Evolutionary conservation across 2,888 invertebrate species (phyloP), one percentile per base, ranked within the genome.

Genomic region (Brachyopa scutellaris): DNA sequence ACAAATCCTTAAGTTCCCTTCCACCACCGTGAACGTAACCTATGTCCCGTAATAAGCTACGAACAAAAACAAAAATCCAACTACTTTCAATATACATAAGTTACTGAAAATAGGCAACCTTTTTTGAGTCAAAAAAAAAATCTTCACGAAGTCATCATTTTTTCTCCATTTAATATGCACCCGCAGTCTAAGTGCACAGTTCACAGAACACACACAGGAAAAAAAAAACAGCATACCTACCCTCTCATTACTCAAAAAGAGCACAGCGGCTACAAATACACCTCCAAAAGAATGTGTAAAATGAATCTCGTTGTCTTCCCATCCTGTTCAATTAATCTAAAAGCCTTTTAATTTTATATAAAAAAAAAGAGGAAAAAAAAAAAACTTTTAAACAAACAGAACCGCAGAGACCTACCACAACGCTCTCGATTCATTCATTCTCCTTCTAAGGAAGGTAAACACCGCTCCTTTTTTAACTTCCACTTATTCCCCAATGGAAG

Each of bases 301-400:
- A n/a, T 40, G 17, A 70, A 70, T 62, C 61, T 47, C 29, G 45
- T 57, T 59, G 67, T 78, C 67, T 62, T 67, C 55, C 49, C 13
- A 29, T 61, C 36, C 66, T 67, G 67, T 80, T 49, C 86, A 87
- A 87, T 87, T 87, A 87, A 84, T 87, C 85, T 87, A 85, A 87
- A 87, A 87, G 87, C 87, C 86, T 87, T 87, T 85, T 84, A 83
- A 73, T 85, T 70, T 53, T 45, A 84, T 73, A 49, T 13, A 38
- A 29, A 38, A 36, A 66, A 15, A 55, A 55, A 47, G 55, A 17
- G 11, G 49, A 23, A 45, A 61, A 49, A 31, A 9, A 53, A 49
- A 53, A 53, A 64, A 38, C 55, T 49, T 64, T 40, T 49, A 23
- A 17, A 17, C n/a, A 6, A 36, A 45, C n/a, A 47, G 40, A 38